Evolutionary conservation across 2,113 vertebrate species (phyloP).

Genomic region (Lepisosteus oculatus): DNA sequence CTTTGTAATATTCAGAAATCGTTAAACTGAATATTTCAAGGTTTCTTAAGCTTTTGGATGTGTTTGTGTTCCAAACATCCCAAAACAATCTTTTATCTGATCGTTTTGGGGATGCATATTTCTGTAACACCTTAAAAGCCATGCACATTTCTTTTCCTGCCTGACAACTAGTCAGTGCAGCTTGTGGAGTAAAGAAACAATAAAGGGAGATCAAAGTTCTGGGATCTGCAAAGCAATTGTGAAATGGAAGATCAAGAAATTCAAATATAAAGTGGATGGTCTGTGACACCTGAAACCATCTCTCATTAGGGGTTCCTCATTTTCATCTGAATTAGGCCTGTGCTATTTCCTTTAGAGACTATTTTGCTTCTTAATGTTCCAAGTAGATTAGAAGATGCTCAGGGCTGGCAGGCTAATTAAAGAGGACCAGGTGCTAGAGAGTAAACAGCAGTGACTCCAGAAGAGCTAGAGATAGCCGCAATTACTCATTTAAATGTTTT

Average conservation of each 20-base stretch:
- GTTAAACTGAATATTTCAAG: too few species aligned
- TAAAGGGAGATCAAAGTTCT: conserved; percentile 37
- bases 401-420: conserved; percentile 46
- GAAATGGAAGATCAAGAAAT: conserved; percentile 48
- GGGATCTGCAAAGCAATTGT: conserved; percentile 35
- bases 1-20: too few species aligned
- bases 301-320: conserved; percentile 52
- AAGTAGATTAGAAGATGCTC: conserved; percentile 53
- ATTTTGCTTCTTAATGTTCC: conserved; percentile 49
- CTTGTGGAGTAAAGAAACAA: conserved; percentile 34
- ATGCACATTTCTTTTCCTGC: conserved; percentile 20
- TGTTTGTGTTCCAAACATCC: too few species aligned
- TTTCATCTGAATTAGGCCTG: conserved; percentile 46
- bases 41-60: too few species aligned
- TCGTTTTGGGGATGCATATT: too few species aligned
- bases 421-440: conserved; percentile 50
- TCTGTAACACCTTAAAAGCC: background rate
- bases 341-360: conserved; percentile 29
- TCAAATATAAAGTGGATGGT: conserved; percentile 32
- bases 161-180: conserved; percentile 23
- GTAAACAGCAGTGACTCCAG: conserved; percentile 43
- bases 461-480: conserved; percentile 26
- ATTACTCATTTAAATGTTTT: conserved; percentile 43
- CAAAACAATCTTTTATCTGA: too few species aligned
- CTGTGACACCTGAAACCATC: conserved; percentile 39